Evolutionary conservation across 2,888 invertebrate genomes (phyloP).

Genomic region (Gordius sp.): DNA sequence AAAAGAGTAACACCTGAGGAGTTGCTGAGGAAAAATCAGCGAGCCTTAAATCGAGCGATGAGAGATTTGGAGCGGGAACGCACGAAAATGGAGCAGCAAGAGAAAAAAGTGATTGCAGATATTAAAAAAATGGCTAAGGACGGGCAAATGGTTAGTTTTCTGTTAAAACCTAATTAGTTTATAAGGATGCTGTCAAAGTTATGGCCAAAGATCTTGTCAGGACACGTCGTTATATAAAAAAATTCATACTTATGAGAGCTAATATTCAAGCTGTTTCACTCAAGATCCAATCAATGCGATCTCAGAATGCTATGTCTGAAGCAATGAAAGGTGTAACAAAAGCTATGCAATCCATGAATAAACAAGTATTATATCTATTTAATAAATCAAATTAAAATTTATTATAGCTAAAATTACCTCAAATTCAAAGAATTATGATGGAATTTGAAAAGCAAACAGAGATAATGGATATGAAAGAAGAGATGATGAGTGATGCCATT

Average conservation of each 20-base stretch:
- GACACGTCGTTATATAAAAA: conserved; percentile 70
- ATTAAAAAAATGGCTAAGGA: conserved; percentile 96
- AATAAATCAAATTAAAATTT: conserved; percentile 1
- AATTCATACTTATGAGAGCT: conserved; percentile 96
- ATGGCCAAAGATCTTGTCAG: conserved; percentile 96
- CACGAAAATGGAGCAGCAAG: conserved; percentile 84
- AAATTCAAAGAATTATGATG: conserved; percentile 72
- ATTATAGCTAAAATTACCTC: conserved; percentile 58
- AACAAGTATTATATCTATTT: conserved; percentile 29
- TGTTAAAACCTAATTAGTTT: not conserved
- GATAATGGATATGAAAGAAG: conserved; percentile 99
- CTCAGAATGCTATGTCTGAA: conserved; percentile 94
- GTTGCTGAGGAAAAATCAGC: conserved; percentile 86
- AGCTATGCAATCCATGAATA: conserved; percentile 95
- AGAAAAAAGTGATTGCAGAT: conserved; percentile 87
- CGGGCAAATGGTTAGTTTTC: conserved; percentile 60
- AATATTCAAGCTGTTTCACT: conserved; percentile 90
- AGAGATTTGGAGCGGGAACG: conserved; percentile 70
- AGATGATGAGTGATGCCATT: conserved; percentile 97
- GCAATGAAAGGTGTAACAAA: conserved; percentile 95
- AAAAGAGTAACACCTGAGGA: conserved; percentile 84
- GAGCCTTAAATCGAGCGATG: conserved; percentile 89
- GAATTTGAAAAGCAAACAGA: conserved; percentile 98
- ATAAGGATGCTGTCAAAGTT: conserved; percentile 84
- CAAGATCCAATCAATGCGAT: conserved; percentile 84